Percentiles rank a stretch among this genome's conserved stretches.
Evolutionary conservation across 2,797 vertebrate species (phyloP).

Genomic region (Artibeus jamaicensis): DNA sequence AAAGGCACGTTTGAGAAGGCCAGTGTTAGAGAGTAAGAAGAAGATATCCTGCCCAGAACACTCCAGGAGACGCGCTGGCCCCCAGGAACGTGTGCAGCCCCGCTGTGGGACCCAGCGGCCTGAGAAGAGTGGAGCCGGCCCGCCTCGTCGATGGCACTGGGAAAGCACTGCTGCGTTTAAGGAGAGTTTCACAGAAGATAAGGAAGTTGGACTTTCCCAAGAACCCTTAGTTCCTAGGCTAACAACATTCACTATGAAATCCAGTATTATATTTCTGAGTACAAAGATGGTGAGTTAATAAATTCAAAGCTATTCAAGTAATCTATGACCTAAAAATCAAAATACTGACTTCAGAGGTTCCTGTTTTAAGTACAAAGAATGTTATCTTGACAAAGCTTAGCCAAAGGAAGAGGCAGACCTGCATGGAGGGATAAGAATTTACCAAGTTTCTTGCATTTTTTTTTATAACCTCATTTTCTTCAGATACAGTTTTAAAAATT

Average conservation of each 20-base stretch:
- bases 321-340: neutral
- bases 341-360: neutral
- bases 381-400: neutral
- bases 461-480: neutral
- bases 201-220: neutral
- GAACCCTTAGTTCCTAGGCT: neutral
- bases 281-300: neutral
- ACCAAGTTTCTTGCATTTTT: neutral
- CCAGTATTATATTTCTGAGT: neutral
- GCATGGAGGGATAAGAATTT: neutral
- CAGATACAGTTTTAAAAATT: neutral
- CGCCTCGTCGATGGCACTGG: neutral
- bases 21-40: neutral
- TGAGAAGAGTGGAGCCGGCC: neutral
- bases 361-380: neutral
- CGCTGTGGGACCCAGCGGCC: neutral
- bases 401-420: neutral
- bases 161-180: neutral
- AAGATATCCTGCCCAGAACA: neutral
- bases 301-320: neutral
- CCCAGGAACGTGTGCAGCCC: neutral
- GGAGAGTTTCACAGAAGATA: neutral
- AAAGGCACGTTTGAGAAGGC: neutral
- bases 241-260: neutral
- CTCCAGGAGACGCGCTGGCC: neutral